Percentiles rank a stretch among this genome's conserved stretches.
phyloP scores from a whole-genome alignment of 1,140 invertebrate species.

The Zaprionus gabonicus region DNA sequence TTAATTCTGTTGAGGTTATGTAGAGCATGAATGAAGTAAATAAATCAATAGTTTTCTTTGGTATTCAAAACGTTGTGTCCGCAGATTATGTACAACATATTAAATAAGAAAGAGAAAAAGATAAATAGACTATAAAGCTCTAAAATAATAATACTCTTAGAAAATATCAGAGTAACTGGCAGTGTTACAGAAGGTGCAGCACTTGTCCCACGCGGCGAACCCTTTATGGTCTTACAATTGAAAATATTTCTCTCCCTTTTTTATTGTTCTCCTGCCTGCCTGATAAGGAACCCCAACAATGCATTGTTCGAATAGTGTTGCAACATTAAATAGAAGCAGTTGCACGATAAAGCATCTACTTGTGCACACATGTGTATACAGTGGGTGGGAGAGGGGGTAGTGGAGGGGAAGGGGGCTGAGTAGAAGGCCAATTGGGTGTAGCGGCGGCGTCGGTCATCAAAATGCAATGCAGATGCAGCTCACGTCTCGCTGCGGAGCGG shows the following conservation, averaged over 20 bases:
- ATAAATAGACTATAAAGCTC: background rate
- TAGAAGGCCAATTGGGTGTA: constrained; percentile 46
- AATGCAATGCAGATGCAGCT: constrained; percentile 49
- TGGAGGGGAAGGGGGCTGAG: background rate
- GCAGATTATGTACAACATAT: too few relatives aligned
- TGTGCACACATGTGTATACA: background rate
- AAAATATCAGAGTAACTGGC: constrained; percentile 1
- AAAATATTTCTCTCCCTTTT: background rate
- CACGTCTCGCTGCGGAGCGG: constrained; percentile 39
- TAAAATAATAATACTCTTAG: background rate
- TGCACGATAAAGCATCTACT: constrained; percentile 26
- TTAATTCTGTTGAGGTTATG: background rate
- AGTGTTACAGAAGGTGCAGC: background rate
- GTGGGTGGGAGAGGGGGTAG: background rate
- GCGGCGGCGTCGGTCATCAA: constrained; percentile 37
- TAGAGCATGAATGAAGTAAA: background rate
- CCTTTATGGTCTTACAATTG: constrained; percentile 13
- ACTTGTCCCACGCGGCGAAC: background rate
- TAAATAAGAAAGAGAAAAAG: background rate
- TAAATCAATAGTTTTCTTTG: background rate
- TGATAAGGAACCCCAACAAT: constrained; percentile 37
- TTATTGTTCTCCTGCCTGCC: background rate
- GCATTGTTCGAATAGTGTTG: constrained; percentile 5
- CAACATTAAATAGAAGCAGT: constrained; percentile 42
- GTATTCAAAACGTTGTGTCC: background rate